phyloP scores from a whole-genome alignment of 1,140 invertebrate genomes.

The Hirudo medicinalis region DNA sequence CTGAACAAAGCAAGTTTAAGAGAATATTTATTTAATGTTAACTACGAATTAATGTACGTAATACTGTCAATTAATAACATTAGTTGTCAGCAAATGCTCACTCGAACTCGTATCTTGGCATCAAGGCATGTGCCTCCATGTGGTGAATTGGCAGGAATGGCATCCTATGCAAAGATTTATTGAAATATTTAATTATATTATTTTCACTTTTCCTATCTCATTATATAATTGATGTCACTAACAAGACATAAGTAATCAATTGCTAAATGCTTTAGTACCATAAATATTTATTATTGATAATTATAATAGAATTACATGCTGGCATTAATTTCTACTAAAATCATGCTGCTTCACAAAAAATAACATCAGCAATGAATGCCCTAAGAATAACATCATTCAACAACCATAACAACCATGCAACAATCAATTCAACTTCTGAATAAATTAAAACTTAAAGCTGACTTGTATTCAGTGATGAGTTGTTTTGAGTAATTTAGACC shows the following conservation, averaged over 20 bases:
- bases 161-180: constrained; percentile 45
- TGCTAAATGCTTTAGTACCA: too few species aligned
- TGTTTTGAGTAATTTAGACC: constrained; percentile 72
- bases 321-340: too few species aligned
- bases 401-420: background rate
- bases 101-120: constrained; percentile 50
- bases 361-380: background rate
- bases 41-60: too few species aligned
- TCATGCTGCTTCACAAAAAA: background rate
- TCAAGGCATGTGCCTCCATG: constrained; percentile 96
- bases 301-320: too few species aligned
- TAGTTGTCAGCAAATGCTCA: background rate
- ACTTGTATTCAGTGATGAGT: constrained; percentile 49
- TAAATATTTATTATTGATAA: too few species aligned
- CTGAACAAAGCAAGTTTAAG: too few species aligned
- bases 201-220: too few species aligned
- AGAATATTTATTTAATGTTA: too few species aligned
- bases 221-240: background rate
- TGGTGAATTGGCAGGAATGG: constrained; percentile 91
- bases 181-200: background rate
- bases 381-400: background rate
- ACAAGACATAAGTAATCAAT: too few species aligned
- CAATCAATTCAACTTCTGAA: constrained; percentile 1
- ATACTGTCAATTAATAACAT: too few species aligned
- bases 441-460: constrained; percentile 13